phyloP scores from a whole-genome alignment of 2,888 invertebrate species.

The Ganaspis brasiliensis region DNA sequence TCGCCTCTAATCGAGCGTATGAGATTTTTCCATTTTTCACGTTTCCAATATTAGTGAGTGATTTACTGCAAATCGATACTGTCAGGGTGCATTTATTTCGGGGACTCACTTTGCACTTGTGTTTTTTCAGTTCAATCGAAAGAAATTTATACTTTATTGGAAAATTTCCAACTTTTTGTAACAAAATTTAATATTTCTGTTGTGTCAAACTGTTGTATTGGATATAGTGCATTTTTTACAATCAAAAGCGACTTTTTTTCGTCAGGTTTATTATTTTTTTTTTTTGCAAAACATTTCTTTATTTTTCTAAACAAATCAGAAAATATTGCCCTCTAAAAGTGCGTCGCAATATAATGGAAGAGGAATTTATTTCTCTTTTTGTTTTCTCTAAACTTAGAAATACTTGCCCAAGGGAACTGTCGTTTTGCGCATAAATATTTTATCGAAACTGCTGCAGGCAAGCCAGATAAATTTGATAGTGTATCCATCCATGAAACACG shows the following conservation, averaged over 20 bases:
- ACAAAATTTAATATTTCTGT: not conserved
- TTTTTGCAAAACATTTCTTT: too few relatives aligned
- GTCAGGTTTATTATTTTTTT: not conserved
- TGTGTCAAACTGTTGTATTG: not conserved
- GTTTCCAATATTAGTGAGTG: constrained; percentile 53
- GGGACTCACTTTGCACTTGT: constrained; percentile 1
- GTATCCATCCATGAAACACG: constrained; percentile 21
- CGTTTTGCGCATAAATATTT: constrained; percentile 32
- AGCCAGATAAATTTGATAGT: constrained; percentile 18
- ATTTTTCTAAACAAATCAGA: too few relatives aligned
- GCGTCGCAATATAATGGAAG: not conserved
- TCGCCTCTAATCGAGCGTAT: constrained; percentile 51
- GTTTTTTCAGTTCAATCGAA: constrained; percentile 23
- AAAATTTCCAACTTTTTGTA: not conserved
- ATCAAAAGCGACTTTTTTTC: not conserved
- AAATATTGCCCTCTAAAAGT: not conserved
- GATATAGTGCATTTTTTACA: not conserved
- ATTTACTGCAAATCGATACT: constrained; percentile 58
- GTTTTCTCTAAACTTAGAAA: not conserved
- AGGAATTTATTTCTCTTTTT: not conserved
- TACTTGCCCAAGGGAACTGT: not conserved
- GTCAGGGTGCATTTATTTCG: constrained; percentile 50
- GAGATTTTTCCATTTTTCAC: constrained; percentile 51
- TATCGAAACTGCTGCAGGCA: constrained; percentile 26
- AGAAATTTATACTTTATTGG: constrained; percentile 32